A percentile compares a stretch with the other conserved stretches of the same genome.
Evolutionary conservation across 2,113 vertebrate genomes (phyloP).

Genomic region (Corydoras sp.): DNA sequence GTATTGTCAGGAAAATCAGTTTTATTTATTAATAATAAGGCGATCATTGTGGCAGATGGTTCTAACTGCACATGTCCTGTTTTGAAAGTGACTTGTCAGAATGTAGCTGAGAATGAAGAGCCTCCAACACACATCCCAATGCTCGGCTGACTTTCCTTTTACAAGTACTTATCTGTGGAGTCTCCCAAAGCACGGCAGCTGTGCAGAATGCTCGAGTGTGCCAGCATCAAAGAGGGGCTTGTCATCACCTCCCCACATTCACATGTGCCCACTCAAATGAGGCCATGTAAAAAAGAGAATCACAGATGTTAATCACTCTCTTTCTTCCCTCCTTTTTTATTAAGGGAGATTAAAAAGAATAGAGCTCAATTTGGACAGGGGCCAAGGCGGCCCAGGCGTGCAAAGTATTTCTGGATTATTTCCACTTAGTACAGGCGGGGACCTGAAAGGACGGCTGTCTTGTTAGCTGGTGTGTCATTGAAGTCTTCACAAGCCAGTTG

Average conservation of each 20-base stretch:
- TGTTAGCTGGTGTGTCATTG: conserved; percentile 67
- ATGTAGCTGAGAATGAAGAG: conserved; percentile 32
- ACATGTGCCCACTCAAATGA: conserved; percentile 61
- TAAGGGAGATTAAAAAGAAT: conserved; percentile 59
- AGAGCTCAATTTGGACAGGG: conserved; percentile 60
- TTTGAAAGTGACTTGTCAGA: conserved; percentile 13
- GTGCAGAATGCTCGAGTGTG: conserved; percentile 27
- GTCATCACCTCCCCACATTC: conserved; percentile 64
- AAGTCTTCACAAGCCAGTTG: conserved; percentile 68
- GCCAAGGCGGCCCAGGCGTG: conserved; percentile 60
- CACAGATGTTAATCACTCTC: conserved; percentile 66
- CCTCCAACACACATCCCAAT: conserved; percentile 29
- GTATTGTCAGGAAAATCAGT: no score
- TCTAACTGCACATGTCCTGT: not conserved
- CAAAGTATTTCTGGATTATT: conserved; percentile 68
- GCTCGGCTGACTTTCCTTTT: conserved; percentile 35
- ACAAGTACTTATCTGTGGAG: conserved; percentile 34
- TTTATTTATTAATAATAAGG: no score
- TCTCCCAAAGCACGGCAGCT: conserved; percentile 27
- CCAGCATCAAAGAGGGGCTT: conserved; percentile 50
- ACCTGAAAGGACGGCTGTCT: conserved; percentile 64
- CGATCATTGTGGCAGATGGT: not conserved
- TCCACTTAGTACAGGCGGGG: conserved; percentile 63
- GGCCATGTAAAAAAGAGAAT: conserved; percentile 58
- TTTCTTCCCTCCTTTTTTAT: conserved; percentile 58